phyloP scores from a whole-genome alignment of 2,113 vertebrate genomes.

The Elgaria multicarinata region DNA sequence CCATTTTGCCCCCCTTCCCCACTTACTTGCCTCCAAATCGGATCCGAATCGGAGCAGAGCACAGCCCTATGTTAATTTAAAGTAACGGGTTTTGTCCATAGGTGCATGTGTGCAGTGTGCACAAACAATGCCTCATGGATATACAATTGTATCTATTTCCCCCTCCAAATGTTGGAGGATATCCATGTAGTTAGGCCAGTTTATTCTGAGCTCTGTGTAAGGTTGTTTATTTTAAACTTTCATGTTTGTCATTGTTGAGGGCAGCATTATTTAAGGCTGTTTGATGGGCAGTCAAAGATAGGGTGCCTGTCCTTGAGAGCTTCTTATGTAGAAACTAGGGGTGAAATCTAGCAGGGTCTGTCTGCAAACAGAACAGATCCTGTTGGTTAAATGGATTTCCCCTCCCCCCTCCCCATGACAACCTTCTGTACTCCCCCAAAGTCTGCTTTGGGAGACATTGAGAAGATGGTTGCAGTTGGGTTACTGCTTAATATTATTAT shows the following conservation, averaged over 20 bases:
- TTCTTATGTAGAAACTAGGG: rapidly evolving
- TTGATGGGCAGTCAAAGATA: rapidly evolving
- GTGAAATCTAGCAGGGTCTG: no score
- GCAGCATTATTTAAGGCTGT: rapidly evolving
- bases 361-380: no score
- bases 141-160: not conserved
- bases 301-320: rapidly evolving
- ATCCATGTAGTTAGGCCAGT: not conserved
- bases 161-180: not conserved
- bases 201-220: not conserved
- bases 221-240: not conserved
- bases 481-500: not conserved
- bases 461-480: rapidly evolving
- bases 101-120: no score
- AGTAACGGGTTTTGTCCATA: no score
- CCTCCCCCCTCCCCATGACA: no score
- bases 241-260: rapidly evolving
- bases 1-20: no score
- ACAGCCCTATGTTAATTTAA: no score
- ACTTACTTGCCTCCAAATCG: no score
- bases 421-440: no score
- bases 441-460: not conserved
- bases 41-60: no score
- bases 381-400: no score
- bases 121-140: no score